A percentile compares a stretch with the other conserved stretches of the same genome.
Conservation (phyloP, 2,888 invertebrate genomes). For the Homarus gammarus region DNA sequence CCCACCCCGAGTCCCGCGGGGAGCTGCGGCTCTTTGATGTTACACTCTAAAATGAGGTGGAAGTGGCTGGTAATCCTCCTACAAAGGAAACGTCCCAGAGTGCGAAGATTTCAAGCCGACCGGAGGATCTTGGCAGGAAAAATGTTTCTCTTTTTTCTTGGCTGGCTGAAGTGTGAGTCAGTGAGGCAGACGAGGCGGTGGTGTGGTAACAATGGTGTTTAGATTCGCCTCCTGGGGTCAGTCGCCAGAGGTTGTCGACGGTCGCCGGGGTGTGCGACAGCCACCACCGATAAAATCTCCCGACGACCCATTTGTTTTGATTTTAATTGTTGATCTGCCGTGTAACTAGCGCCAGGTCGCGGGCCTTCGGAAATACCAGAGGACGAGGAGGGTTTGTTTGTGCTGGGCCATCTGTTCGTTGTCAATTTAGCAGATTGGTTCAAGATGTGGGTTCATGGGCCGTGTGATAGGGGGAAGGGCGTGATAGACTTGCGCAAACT, state of each 20-base stretch:
- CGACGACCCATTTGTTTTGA: constrained; percentile 30
- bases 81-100: constrained; percentile 38
- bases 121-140: neutral
- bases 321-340: constrained; percentile 27
- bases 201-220: constrained; percentile 6
- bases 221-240: neutral
- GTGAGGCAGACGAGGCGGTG: neutral
- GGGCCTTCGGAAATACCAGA: neutral
- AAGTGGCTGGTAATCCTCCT: constrained; percentile 40
- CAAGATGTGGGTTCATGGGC: constrained; percentile 32
- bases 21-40: constrained; percentile 45
- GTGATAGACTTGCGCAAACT: neutral
- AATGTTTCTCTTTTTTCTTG: neutral
- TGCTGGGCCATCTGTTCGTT: constrained; percentile 41
- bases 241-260: neutral
- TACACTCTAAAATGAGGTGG: constrained; percentile 42
- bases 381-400: constrained; percentile 39
- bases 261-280: constrained; percentile 3
- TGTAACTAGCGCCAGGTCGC: constrained; percentile 2
- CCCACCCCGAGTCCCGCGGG: constrained; percentile 34
- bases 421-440: constrained; percentile 52
- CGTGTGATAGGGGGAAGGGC: neutral
- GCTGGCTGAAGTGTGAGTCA: neutral
- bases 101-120: constrained; percentile 12
- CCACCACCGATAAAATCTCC: neutral